phyloP scores from a whole-genome alignment of 2,888 invertebrate species.

The Eumacrocentrus americanus region DNA sequence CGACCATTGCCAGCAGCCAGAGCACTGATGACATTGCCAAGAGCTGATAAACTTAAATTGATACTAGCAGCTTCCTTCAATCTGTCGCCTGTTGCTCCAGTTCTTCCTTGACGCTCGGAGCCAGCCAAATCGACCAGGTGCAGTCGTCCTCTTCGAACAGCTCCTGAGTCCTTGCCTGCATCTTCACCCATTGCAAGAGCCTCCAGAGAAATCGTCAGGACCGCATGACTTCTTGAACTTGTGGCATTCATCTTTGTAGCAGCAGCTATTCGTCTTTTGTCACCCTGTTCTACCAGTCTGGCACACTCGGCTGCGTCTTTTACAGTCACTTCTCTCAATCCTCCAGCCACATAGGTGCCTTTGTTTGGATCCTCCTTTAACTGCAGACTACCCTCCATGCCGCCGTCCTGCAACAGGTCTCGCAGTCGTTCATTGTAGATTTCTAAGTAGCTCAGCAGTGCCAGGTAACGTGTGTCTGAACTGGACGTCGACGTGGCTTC shows the following conservation, averaged over 20 bases:
- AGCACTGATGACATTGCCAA: constrained; percentile 90
- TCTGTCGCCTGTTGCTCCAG: constrained; percentile 83
- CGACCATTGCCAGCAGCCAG: constrained; percentile 75
- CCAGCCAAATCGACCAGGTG: constrained; percentile 91
- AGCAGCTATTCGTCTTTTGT: constrained; percentile 80
- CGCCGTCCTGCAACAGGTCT: constrained; percentile 69
- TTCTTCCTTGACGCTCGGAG: constrained; percentile 83
- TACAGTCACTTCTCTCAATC: constrained; percentile 64
- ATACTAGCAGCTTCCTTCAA: constrained; percentile 90
- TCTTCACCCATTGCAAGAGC: constrained; percentile 69
- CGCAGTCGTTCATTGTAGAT: constrained; percentile 84
- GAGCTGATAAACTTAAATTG: constrained; percentile 83
- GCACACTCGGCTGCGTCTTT: constrained; percentile 81
- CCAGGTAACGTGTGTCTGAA: constrained; percentile 72
- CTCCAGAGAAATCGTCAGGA: constrained; percentile 84
- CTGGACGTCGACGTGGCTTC: constrained; percentile 80
- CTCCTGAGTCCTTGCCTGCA: constrained; percentile 54
- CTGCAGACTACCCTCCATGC: constrained; percentile 65
- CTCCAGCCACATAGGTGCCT: constrained; percentile 71
- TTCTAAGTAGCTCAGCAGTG: constrained; percentile 81
- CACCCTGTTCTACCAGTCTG: constrained; percentile 75
- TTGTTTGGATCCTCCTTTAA: constrained; percentile 67
- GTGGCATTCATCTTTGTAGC: constrained; percentile 90
- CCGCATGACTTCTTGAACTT: constrained; percentile 85
- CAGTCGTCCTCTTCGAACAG: constrained; percentile 75